Evolutionary conservation across 2,797 vertebrate species (phyloP).

Genomic region (Squalus acanthias): DNA sequence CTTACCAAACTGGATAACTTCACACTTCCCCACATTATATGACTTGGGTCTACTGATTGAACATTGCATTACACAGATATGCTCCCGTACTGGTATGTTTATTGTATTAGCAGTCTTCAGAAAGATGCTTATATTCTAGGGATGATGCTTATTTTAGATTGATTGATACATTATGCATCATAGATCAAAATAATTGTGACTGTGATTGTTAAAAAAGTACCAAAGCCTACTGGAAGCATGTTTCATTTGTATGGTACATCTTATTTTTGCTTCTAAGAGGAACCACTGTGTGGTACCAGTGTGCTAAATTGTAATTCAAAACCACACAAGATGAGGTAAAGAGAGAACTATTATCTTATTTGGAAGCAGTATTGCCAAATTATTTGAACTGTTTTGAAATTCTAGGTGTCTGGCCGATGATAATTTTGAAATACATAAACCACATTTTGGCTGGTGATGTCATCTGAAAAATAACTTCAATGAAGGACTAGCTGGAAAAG

Average conservation of each 20-base stretch:
- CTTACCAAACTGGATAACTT: no score
- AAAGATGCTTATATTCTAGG: neutral
- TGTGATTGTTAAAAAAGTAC: neutral
- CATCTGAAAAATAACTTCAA: conserved; percentile 27
- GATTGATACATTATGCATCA: neutral
- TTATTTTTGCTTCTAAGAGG: neutral
- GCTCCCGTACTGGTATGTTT: neutral
- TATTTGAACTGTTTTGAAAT: neutral
- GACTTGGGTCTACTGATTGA: neutral
- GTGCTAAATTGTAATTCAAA: conserved; percentile 4
- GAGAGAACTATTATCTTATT: neutral
- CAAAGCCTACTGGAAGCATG: neutral
- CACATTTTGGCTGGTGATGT: neutral
- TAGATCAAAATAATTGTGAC: neutral
- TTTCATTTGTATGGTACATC: neutral
- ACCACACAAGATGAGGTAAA: neutral
- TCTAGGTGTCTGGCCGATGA: neutral
- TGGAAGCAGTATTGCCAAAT: neutral
- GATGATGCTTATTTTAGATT: neutral
- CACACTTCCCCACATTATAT: neutral
- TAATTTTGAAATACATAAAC: conserved; percentile 7
- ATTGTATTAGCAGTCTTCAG: neutral
- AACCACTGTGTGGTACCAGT: neutral
- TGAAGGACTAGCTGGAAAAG: neutral
- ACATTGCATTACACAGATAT: neutral